Percentiles rank a stretch among this genome's conserved stretches.
Conservation (phyloP, 2,797 vertebrate genomes). For the Micrastur ruficollis region DNA sequence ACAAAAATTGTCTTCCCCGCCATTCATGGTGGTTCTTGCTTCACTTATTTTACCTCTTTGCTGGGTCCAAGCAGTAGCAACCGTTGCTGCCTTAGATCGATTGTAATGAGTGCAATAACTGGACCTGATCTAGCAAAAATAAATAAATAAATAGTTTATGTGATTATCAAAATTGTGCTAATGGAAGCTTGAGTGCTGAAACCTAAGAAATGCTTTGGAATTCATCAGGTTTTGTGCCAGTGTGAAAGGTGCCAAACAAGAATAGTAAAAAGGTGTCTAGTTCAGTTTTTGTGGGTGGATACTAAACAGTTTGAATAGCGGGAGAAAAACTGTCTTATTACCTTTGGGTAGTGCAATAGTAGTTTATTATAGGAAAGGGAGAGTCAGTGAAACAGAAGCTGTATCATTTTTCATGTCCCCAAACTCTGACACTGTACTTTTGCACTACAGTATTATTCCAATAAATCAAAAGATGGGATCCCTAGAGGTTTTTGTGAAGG, state of each 20-base stretch:
- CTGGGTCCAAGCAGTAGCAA: not conserved
- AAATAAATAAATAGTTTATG: not conserved
- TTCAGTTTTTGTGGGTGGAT: not conserved
- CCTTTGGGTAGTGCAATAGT: not conserved
- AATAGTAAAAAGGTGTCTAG: not conserved
- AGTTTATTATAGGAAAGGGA: slow-evolving; percentile 56
- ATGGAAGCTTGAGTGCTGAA: not conserved
- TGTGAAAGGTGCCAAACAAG: not conserved
- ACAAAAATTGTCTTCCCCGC: not conserved
- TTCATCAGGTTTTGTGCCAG: not conserved
- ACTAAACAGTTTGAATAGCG: slow-evolving; percentile 24
- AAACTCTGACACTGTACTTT: slow-evolving; percentile 29
- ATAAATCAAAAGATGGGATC: slow-evolving; percentile 52
- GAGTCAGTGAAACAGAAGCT: not conserved
- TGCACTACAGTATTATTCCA: slow-evolving; percentile 14
- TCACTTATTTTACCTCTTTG: not conserved
- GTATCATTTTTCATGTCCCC: slow-evolving; percentile 50
- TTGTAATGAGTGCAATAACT: not conserved
- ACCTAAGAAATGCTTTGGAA: not conserved
- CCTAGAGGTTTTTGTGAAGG: slow-evolving; percentile 26
- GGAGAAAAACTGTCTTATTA: slow-evolving; percentile 24
- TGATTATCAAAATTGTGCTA: not conserved
- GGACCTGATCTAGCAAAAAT: not conserved
- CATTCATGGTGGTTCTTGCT: not conserved
- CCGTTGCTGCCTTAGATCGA: not conserved